phyloP scores from a whole-genome alignment of 2,888 invertebrate species.

The Argynnis bischoffii region DNA sequence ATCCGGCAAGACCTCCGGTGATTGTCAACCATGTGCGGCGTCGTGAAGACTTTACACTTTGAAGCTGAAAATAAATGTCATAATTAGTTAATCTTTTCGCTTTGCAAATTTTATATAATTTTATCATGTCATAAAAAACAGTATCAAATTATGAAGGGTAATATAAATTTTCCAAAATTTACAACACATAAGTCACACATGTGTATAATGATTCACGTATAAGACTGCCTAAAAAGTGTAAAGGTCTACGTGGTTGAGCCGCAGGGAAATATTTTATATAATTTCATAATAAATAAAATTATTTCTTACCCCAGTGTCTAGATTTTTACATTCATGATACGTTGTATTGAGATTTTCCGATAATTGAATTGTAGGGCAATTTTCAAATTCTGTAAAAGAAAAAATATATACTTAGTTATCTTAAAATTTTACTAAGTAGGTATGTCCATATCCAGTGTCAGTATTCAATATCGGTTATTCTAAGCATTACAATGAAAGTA shows the following conservation, averaged over 20 bases:
- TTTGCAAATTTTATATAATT: background rate
- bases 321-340: constrained; percentile 57
- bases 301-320: constrained; percentile 56
- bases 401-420: background rate
- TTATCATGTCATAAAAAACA: background rate
- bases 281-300: background rate
- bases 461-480: too few species aligned
- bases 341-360: constrained; percentile 57
- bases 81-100: background rate
- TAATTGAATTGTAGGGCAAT: constrained; percentile 55
- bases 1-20: constrained; percentile 70
- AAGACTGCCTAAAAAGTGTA: too few species aligned
- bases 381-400: constrained; percentile 63
- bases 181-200: too few species aligned
- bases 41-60: constrained; percentile 56
- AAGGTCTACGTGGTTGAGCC: background rate
- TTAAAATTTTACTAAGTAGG: too few species aligned
- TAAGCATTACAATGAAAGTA: too few species aligned
- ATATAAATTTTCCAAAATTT: background rate
- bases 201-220: too few species aligned
- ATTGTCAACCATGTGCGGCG: constrained; percentile 76
- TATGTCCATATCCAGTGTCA: too few species aligned
- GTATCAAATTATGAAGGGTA: background rate
- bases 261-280: too few species aligned
- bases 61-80: constrained; percentile 52